Evolutionary conservation across 2,113 vertebrate genomes (phyloP).

Genomic region (Gallinago jamesoni): DNA sequence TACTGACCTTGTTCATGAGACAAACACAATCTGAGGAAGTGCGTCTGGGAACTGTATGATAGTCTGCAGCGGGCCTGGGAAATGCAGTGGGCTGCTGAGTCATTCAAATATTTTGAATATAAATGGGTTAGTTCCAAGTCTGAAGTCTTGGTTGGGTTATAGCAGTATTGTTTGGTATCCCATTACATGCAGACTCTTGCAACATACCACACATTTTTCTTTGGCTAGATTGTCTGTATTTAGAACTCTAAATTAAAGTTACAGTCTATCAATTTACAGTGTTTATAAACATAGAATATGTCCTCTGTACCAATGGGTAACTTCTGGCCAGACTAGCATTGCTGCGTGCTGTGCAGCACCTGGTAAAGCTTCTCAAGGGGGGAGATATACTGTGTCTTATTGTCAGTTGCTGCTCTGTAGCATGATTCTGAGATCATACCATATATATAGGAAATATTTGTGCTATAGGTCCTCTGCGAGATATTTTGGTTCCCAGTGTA

Average conservation of each 20-base stretch:
- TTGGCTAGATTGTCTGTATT: not conserved
- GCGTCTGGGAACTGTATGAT: not conserved
- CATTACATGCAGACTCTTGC: not conserved
- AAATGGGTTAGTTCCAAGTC: not conserved
- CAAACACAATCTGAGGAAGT: slow-evolving; percentile 50
- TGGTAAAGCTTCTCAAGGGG: not conserved
- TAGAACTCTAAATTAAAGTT: not conserved
- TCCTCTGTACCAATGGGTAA: not conserved
- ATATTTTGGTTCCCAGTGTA: not conserved
- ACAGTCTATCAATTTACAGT: not conserved
- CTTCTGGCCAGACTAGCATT: not conserved
- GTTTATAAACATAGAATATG: not conserved
- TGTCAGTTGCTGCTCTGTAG: not conserved
- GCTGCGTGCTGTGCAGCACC: not conserved
- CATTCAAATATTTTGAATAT: slow-evolving; percentile 29
- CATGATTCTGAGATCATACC: not conserved
- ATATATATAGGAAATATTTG: not conserved
- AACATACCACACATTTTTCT: slow-evolving; percentile 12
- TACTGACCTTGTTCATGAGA: slow-evolving; percentile 44
- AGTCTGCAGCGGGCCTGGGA: slow-evolving; percentile 38
- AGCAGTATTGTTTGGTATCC: slow-evolving; percentile 9
- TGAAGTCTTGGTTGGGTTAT: not conserved
- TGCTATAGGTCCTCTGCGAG: not conserved
- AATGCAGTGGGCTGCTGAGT: slow-evolving; percentile 36
- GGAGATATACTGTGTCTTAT: not conserved